Base-by-base conservation (phyloP, 2,888 invertebrate species). In the Eustalomyia histrio region DNA sequence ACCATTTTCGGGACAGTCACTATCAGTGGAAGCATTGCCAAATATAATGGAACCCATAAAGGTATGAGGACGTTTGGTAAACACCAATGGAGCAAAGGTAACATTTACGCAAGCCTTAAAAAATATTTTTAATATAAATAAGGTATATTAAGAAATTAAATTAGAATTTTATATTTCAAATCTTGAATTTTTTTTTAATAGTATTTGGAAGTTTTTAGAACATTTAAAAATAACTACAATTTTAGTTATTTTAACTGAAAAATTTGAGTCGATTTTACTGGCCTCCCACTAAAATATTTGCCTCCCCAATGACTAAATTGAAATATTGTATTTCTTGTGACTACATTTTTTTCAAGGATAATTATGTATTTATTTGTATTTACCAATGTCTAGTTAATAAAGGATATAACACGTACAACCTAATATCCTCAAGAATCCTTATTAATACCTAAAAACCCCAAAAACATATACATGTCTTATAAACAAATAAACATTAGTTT, bases 11-110 rank as follows among this genome's bases (percentile, higher is more conserved):
- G 90, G 90, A 67, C 90, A 89, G 17, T 86, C 86, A 16, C 84
- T 85, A 33, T 86, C 86, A 16, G 84, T 86, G 2, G 83, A 83
- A 16, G 86, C 86, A 73, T 85, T 85, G 7, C 91, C 91, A 84
- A 91, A 91, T 8, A 86, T 83, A 16, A 90, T 84, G 18, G 86
- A 84, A 1, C 90, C 90, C 61, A 88, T 87, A 7, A 91, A 82
- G 1, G 88, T 87, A 75, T 91, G 90, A 1, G 90, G 90, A 10
- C 90, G 89, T 80, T 88, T 90, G 79, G 90, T 88, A 71, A 90
- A 90, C 35, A 90, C 89, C 58, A 90, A 84, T 0, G 90, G 90
- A 39, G 87, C 88, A 80, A 90, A 90, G 33, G 89, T 89, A 18
- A 90, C 83, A 82, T 89, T 88, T 14, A 89, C 80, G 76, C 90